Evolutionary conservation across 2,888 invertebrate genomes (phyloP).

Genomic region (Myopa tessellatipennis): DNA sequence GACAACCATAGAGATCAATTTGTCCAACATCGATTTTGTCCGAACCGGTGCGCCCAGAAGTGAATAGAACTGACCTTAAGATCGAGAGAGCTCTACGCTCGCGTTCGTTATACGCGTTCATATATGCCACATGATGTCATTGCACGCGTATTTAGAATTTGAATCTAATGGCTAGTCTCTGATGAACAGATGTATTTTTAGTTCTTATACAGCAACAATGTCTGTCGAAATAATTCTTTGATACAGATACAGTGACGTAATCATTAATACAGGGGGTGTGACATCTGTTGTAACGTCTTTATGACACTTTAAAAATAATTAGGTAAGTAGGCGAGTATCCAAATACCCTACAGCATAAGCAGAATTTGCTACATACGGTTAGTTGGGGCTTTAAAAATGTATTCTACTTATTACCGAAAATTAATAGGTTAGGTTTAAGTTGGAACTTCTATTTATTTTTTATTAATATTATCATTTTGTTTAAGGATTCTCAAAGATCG

Average conservation of each 20-base stretch:
- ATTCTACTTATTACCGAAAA: no score
- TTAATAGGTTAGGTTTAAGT: no score
- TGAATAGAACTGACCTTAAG: background rate
- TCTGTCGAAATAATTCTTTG: background rate
- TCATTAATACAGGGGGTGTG: no score
- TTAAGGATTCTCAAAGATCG: slow-evolving; percentile 75
- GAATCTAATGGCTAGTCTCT: slow-evolving; percentile 7
- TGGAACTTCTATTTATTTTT: no score
- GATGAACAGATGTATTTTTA: slow-evolving; percentile 13
- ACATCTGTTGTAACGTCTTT: no score
- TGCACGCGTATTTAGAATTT: slow-evolving; percentile 52
- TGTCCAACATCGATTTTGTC: background rate
- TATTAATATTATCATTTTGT: no score
- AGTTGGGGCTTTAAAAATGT: no score
- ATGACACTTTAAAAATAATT: no score
- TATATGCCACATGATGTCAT: slow-evolving; percentile 55
- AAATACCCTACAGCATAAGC: no score
- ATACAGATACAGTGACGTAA: background rate
- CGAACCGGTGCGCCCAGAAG: background rate
- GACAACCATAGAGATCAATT: background rate
- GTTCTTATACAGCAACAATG: background rate
- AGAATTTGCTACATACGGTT: no score
- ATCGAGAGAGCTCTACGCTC: background rate
- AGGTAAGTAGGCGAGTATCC: no score
- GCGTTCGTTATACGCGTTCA: background rate